phyloP scores from a whole-genome alignment of 2,113 vertebrate genomes.

The Perca flavescens region DNA sequence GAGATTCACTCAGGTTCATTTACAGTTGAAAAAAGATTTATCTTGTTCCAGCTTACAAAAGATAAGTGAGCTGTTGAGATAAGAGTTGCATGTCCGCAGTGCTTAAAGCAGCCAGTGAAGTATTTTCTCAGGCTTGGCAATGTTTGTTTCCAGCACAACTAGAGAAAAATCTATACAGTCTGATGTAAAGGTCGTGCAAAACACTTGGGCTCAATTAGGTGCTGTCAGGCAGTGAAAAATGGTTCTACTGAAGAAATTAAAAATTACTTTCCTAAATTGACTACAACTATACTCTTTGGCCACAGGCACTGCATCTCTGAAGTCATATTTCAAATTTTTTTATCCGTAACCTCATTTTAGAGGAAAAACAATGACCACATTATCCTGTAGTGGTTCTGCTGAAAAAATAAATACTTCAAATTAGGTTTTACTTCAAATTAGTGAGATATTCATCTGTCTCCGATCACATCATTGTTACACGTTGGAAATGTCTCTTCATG shows the following conservation, averaged over 20 bases:
- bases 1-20: slow-evolving; percentile 27
- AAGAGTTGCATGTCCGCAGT: slow-evolving; percentile 31
- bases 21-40: slow-evolving; percentile 37
- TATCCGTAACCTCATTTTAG: background rate
- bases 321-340: background rate
- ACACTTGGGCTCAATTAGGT: slow-evolving; percentile 23
- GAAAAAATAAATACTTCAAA: background rate
- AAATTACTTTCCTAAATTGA: slow-evolving; percentile 37
- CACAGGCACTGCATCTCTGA: background rate
- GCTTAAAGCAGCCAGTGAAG: slow-evolving; percentile 29
- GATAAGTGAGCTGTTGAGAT: slow-evolving; percentile 54
- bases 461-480: background rate
- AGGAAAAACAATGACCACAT: background rate
- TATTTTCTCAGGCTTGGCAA: slow-evolving; percentile 7
- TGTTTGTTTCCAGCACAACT: slow-evolving; percentile 16
- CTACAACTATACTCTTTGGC: slow-evolving; percentile 9
- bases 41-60: slow-evolving; percentile 29
- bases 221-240: slow-evolving; percentile 40
- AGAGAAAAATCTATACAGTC: slow-evolving; percentile 22
- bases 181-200: slow-evolving; percentile 42
- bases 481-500: slow-evolving; percentile 1
- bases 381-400: background rate
- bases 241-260: slow-evolving; percentile 23
- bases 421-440: background rate
- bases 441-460: background rate